phyloP scores from a whole-genome alignment of 2,888 invertebrate genomes.

The Anoplius nigerrimus region DNA sequence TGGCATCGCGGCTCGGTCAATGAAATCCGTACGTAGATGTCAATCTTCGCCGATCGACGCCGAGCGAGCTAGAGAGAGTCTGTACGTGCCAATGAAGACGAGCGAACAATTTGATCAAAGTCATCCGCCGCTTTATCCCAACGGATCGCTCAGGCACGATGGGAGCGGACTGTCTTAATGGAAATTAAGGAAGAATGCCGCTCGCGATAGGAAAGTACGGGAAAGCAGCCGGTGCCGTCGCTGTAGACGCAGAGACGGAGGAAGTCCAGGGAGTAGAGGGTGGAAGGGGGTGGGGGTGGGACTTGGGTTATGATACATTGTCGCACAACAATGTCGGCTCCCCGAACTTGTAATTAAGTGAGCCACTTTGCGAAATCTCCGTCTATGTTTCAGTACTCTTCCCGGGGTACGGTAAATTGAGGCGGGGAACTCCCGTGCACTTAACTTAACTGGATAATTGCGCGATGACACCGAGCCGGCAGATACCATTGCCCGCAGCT shows the following conservation, averaged over 20 bases:
- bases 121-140: no score
- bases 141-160: no score
- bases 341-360: slow-evolving; percentile 41
- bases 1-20: no score
- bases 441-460: slow-evolving; percentile 28
- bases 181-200: no score
- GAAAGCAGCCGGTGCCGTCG: slow-evolving; percentile 26
- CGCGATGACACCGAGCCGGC: slow-evolving; percentile 13
- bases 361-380: slow-evolving; percentile 38
- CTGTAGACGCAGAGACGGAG: slow-evolving; percentile 11
- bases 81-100: no score
- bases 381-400: slow-evolving; percentile 30
- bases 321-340: slow-evolving; percentile 27
- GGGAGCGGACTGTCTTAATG: no score
- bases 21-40: no score
- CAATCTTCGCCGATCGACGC: no score
- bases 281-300: background rate
- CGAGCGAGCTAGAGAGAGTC: no score
- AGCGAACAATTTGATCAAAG: no score
- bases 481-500: no score
- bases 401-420: slow-evolving; percentile 31
- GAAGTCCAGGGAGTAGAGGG: background rate
- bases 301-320: slow-evolving; percentile 37
- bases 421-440: slow-evolving; percentile 28
- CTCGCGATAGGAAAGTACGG: slow-evolving; percentile 29